phyloP scores from a whole-genome alignment of 30 jellyfish, hydroid and myxozoan species.

The Nemopilema nomurai region DNA sequence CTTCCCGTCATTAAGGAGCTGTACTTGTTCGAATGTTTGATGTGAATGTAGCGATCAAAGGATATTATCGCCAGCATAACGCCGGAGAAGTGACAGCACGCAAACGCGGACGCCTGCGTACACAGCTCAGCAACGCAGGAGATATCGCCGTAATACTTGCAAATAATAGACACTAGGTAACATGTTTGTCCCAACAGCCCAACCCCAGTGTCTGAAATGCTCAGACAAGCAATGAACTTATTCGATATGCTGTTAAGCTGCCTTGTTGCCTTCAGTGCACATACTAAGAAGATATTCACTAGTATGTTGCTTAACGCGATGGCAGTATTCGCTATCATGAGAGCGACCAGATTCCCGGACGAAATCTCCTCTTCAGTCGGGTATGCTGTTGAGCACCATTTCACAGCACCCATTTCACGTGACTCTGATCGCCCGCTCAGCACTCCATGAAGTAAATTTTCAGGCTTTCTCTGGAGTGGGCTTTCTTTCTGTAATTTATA shows the following conservation, averaged over 20 bases:
- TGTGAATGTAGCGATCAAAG: conserved; percentile 19
- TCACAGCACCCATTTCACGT: neutral
- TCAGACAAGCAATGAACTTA: conserved; percentile 1
- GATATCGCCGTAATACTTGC: neutral
- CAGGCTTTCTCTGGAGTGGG: too few species aligned
- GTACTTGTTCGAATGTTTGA: conserved; percentile 1
- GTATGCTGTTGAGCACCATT: neutral
- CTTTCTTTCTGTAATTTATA: too few species aligned
- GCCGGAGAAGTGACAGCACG: conserved; percentile 11
- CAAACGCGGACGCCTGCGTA: neutral
- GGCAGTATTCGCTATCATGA: conserved; percentile 6
- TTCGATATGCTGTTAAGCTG: neutral
- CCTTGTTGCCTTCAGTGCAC: conserved; percentile 1
- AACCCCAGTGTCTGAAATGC: conserved; percentile 7
- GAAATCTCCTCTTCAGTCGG: conserved; percentile 2
- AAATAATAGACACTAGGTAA: neutral
- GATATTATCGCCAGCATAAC: neutral
- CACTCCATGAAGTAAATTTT: too few species aligned
- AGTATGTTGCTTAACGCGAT: conserved; percentile 9
- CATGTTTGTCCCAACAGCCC: neutral
- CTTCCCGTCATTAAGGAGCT: conserved; percentile 4
- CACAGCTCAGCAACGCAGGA: neutral
- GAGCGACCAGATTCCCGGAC: conserved; percentile 2
- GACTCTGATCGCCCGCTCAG: too few species aligned
- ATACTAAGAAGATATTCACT: neutral